Percentiles rank a stretch among this genome's conserved stretches.
phyloP scores from a whole-genome alignment of 2,797 vertebrate genomes.

The Psittacula echo region DNA sequence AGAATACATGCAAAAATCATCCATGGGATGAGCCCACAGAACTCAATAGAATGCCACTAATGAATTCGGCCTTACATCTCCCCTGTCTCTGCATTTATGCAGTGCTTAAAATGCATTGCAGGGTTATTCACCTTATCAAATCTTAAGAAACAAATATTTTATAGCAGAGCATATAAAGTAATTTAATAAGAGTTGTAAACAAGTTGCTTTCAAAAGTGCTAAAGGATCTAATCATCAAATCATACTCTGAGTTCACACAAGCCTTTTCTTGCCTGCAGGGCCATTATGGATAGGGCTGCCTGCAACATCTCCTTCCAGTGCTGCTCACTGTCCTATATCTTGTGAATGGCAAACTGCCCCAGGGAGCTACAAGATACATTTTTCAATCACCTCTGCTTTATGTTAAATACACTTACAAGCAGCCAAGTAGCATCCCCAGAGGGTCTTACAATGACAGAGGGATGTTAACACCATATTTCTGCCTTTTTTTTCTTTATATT shows the following conservation, averaged over 20 bases:
- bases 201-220: neutral
- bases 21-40: conserved; percentile 12
- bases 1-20: conserved; percentile 40
- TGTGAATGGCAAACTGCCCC: conserved; percentile 11
- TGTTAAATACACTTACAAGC: conserved; percentile 64
- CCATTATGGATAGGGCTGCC: neutral
- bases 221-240: neutral
- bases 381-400: conserved; percentile 63
- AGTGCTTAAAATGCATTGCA: neutral
- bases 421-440: conserved; percentile 26
- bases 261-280: neutral
- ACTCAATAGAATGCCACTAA: neutral
- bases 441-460: neutral
- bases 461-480: conserved; percentile 40
- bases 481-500: neutral
- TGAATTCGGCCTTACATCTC: conserved; percentile 17
- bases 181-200: neutral
- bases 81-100: neutral
- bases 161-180: neutral
- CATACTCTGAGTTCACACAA: neutral
- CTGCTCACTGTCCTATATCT: neutral
- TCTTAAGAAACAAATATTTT: neutral
- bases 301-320: neutral
- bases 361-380: conserved; percentile 40
- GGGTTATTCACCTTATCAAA: neutral